phyloP scores from a whole-genome alignment of 2,113 vertebrate species.

The Eulemur rufifrons region DNA sequence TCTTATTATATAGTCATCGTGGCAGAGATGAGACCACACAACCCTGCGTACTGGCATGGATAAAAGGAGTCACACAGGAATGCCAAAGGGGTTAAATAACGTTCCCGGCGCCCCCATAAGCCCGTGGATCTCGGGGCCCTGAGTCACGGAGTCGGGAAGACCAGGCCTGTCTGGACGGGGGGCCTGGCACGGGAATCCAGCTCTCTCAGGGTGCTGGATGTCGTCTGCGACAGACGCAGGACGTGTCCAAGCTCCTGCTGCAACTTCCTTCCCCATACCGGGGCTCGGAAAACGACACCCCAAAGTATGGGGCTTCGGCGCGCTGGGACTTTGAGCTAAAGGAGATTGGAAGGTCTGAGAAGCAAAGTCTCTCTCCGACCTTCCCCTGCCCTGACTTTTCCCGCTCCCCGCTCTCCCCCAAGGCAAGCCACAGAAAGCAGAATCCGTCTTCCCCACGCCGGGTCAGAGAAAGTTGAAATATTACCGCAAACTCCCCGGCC shows the following conservation, averaged over 20 bases:
- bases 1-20: no score
- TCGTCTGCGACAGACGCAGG: neutral
- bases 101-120: neutral
- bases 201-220: neutral
- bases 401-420: neutral
- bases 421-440: neutral
- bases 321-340: neutral
- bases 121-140: neutral
- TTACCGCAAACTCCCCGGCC: neutral
- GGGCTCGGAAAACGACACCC: neutral
- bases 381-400: neutral
- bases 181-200: neutral
- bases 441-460: neutral
- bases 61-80: neutral
- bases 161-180: neutral
- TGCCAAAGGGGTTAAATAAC: fast-evolving
- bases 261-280: neutral
- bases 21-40: neutral
- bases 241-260: neutral
- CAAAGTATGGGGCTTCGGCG: neutral
- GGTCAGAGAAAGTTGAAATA: neutral
- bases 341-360: neutral
- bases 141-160: neutral
- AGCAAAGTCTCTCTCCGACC: neutral
- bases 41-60: neutral